Percentiles rank a stretch among this genome's conserved stretches.
These are phyloP conservation scores for Nemopilema nomurai DNA, from an alignment of 30 jellyfish, hydroid and myxozoan species.

Conservation along the genomic window DNA sequence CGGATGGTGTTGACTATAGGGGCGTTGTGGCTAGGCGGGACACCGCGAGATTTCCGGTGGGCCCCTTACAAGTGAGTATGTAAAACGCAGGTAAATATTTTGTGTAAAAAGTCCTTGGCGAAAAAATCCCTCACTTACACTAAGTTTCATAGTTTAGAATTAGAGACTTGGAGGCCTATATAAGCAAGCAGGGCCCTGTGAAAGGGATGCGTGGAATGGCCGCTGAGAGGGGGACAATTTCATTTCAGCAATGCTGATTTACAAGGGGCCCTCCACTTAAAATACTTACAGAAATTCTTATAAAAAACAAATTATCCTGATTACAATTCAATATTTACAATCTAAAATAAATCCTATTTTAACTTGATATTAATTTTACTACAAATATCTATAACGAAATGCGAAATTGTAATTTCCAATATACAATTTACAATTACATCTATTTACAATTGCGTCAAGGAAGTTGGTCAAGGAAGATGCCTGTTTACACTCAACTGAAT, in stretches of 20 bases:
- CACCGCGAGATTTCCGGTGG: background rate
- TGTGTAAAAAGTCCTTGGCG: background rate
- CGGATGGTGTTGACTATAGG: background rate
- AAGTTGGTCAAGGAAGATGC: slow-evolving; percentile 27
- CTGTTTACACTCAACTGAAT: slow-evolving; percentile 15
- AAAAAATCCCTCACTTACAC: background rate
- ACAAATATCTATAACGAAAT: background rate
- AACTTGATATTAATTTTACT: background rate
- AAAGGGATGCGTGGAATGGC: background rate
- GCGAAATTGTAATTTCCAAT: background rate
- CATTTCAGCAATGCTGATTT: background rate
- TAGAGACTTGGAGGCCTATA: background rate
- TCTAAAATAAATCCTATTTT: background rate
- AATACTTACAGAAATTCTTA: background rate
- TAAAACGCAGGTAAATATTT: background rate
- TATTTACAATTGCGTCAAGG: background rate
- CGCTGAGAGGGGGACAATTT: background rate
- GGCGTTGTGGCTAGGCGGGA: background rate
- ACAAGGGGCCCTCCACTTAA: background rate
- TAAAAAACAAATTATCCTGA: background rate
- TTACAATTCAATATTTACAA: background rate
- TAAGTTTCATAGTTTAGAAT: background rate
- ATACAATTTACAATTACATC: background rate
- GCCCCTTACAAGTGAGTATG: background rate
- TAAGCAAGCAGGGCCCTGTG: background rate